Percentiles rank a stretch among this genome's conserved stretches.
These are phyloP conservation scores for Etheostoma cragini DNA, from an alignment of 2,113 vertebrate genomes.

Conservation along the genomic window DNA sequence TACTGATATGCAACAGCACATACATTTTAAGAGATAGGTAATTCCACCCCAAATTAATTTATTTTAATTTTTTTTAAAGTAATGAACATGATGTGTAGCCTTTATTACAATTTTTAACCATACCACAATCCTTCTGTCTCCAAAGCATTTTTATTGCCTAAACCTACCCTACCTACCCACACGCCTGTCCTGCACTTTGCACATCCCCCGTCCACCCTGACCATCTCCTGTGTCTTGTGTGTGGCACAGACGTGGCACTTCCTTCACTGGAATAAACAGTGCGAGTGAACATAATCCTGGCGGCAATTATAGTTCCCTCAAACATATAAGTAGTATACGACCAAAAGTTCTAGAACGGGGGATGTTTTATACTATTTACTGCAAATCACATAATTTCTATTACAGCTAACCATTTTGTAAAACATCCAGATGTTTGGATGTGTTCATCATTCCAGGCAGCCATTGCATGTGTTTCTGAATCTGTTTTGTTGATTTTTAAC, in stretches of 20 bases:
- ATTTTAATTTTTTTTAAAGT: neutral
- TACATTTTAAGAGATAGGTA: neutral
- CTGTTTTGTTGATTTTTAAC: neutral
- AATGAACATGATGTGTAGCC: neutral
- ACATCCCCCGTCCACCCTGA: neutral
- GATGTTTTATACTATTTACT: constrained; percentile 3
- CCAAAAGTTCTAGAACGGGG: neutral
- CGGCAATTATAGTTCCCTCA: constrained; percentile 18
- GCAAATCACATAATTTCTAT: neutral
- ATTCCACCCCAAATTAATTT: neutral
- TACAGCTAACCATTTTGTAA: constrained; percentile 4
- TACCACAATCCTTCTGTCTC: constrained; percentile 3
- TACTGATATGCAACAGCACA: neutral
- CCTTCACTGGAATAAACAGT: neutral
- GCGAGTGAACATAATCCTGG: constrained; percentile 19
- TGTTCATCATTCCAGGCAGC: neutral
- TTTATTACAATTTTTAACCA: neutral
- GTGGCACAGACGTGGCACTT: neutral
- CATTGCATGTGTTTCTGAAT: neutral
- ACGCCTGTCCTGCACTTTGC: neutral
- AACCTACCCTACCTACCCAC: no score
- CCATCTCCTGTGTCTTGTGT: neutral
- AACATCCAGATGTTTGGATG: constrained; percentile 1
- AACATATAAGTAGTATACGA: neutral
- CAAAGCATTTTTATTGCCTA: constrained; percentile 2